Evolutionary conservation across 2,888 invertebrate species (phyloP), one percentile per base, ranked within the genome.

Genomic region (Tenthredo scrophulariae): DNA sequence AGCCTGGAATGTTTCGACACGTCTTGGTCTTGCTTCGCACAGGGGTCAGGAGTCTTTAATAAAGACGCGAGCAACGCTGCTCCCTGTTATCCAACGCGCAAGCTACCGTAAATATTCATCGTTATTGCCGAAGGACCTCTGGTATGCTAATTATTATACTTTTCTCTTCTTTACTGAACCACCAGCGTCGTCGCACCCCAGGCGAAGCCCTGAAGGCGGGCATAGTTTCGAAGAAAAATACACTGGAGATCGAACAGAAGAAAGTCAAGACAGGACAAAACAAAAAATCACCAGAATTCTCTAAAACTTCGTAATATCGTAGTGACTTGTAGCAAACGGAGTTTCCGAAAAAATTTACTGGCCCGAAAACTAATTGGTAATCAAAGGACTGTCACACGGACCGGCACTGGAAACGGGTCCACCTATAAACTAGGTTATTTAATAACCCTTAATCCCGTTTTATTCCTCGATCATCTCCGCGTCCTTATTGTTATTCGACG

Each of bases 401-500:
- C 6, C 26, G 29, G 29, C 18, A 26, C 26, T 75, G 26, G 15
- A 15, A 46, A 29, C 46, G 46, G 29, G 15, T 22, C 46, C 50
- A n/a, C 22, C 40, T 29, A 2, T 29, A n/a, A 54, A 54, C 50
- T 54, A 40, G 77, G 77, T 54, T 77, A 77, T 77, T 80, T 40
- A 26, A 62, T 80, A 80, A 80, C 62, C 62, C 80, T 58, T 40
- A 80, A 62, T 37, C 80, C 62, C 58, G 40, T 58, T 54, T 10
- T 15, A 80, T 62, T 80, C 58, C 26, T 22, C 40, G 80, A 80
- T 80, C 80, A n/a, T 15, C 37, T 40, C 37, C 40, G 37, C 62
- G 37, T 62, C 43, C 80, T 58, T 62, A 80, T 40, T 80, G 80
- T 80, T 22, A 80, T 80, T 37, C 33, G 18, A 40, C 62, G 80